Evolutionary conservation across 2,797 vertebrate species (phyloP).

Genomic region (Hydrocynus forskahlii): DNA sequence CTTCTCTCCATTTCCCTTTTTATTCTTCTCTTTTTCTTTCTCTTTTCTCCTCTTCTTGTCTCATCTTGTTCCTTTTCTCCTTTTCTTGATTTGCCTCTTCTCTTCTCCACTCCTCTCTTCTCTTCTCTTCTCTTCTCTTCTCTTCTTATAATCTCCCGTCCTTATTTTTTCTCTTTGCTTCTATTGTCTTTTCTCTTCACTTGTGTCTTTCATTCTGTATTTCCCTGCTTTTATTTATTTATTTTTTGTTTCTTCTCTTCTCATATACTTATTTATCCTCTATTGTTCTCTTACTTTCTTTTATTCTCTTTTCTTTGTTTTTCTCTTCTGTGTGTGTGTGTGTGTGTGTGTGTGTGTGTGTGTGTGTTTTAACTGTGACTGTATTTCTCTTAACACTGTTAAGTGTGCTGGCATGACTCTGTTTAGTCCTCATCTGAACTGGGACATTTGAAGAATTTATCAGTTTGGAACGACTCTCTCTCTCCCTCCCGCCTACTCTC

Average conservation of each 20-base stretch:
- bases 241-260: background rate
- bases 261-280: background rate
- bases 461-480: background rate
- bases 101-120: background rate
- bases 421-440: slow-evolving; percentile 39
- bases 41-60: background rate
- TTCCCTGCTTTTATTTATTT: background rate
- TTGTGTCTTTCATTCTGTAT: background rate
- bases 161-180: background rate
- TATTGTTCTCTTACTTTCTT: background rate
- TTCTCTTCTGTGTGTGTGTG: too few species aligned
- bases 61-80: background rate
- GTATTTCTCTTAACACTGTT: background rate
- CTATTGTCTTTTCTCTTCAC: background rate
- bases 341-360: too few species aligned
- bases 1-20: background rate
- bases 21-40: too few species aligned
- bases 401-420: slow-evolving; percentile 48
- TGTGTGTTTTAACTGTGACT: too few species aligned
- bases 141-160: background rate
- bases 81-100: background rate
- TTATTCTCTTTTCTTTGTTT: background rate
- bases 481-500: too few species aligned
- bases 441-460: slow-evolving; percentile 33
- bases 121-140: background rate